phyloP scores from a whole-genome alignment of 1,140 invertebrate species.

The Diorhabda elongata region DNA sequence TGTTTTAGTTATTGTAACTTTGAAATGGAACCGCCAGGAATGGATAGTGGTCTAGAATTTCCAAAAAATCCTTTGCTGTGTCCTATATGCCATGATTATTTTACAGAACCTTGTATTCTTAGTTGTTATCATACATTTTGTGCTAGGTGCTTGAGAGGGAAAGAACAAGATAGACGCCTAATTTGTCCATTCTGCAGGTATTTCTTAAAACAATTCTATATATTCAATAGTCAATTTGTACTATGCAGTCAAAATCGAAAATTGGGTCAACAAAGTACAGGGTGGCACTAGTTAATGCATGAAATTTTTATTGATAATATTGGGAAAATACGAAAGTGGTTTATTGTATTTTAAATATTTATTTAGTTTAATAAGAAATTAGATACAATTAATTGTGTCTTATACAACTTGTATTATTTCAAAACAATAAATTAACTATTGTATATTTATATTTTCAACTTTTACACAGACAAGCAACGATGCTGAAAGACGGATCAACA shows the following conservation, averaged over 20 bases:
- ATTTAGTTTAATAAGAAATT: too few relatives aligned
- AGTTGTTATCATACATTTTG: constrained; percentile 69
- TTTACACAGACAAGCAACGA: constrained; percentile 53
- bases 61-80: constrained; percentile 61
- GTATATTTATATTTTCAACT: too few relatives aligned
- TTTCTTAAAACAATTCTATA: neutral
- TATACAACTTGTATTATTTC: too few relatives aligned
- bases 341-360: too few relatives aligned
- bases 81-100: constrained; percentile 64
- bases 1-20: constrained; percentile 30
- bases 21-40: constrained; percentile 42
- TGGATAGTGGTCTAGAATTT: constrained; percentile 43
- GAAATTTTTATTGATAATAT: neutral
- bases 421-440: too few relatives aligned
- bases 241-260: neutral
- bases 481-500: constrained; percentile 56
- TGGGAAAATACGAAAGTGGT: too few relatives aligned
- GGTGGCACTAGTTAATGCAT: neutral
- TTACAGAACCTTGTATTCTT: constrained; percentile 62
- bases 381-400: too few relatives aligned
- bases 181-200: constrained; percentile 66
- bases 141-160: constrained; percentile 58
- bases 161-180: constrained; percentile 58
- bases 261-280: neutral
- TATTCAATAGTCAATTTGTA: neutral